Evolutionary conservation across 2,113 vertebrate genomes (phyloP).

Genomic region (Ifrita kowaldi): DNA sequence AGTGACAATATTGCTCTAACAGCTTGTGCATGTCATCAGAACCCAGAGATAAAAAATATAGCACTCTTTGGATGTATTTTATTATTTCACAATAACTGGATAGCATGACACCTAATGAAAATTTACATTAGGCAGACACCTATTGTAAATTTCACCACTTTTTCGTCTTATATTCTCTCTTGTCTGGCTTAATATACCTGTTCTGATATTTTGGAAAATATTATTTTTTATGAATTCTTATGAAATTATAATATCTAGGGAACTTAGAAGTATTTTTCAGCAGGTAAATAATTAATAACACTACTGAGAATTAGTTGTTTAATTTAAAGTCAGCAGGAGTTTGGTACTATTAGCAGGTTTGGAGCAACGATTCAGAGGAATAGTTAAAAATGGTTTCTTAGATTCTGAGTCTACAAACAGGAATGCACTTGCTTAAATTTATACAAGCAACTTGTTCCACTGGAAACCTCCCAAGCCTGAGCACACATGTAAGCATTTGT

Average conservation of each 20-base stretch:
- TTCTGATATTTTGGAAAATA: not conserved
- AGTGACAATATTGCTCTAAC: not conserved
- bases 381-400: not conserved
- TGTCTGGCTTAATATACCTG: not conserved
- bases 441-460: not conserved
- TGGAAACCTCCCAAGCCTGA: not conserved
- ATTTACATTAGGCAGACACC: not conserved
- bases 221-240: not conserved
- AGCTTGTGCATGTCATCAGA: not conserved
- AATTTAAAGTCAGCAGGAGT: not conserved
- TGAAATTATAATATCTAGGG: not conserved
- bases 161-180: not conserved
- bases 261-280: not conserved
- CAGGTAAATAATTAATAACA: not conserved
- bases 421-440: not conserved
- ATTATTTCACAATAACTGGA: not conserved
- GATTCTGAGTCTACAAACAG: not conserved
- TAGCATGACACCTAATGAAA: not conserved
- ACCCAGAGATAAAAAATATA: not conserved
- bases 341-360: not conserved
- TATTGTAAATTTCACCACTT: not conserved
- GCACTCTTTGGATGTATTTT: not conserved
- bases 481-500: not conserved
- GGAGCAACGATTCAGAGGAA: not conserved
- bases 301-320: not conserved